Percentiles rank a stretch among this genome's conserved stretches.
Conservation (phyloP, 2,113 vertebrate genomes). For the Bubo scandiacus region DNA sequence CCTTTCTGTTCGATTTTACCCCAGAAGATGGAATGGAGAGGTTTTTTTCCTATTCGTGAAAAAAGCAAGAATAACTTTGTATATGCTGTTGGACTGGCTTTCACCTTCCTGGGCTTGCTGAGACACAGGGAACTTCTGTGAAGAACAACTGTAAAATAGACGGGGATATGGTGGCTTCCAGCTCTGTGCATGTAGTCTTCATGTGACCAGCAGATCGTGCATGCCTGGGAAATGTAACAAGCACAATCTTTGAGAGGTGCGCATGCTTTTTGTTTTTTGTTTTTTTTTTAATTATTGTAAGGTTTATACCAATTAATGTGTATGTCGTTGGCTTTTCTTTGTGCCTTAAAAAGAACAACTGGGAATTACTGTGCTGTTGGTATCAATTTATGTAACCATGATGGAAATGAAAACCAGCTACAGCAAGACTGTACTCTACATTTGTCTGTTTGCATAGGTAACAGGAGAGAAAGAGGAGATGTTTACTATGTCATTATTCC, state of each 20-base stretch:
- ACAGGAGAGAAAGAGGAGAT: background rate
- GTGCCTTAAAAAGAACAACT: background rate
- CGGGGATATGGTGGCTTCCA: background rate
- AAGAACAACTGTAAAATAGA: background rate
- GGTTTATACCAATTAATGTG: background rate
- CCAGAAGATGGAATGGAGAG: background rate
- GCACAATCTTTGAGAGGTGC: background rate
- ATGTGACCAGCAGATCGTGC: background rate
- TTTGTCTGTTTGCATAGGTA: background rate
- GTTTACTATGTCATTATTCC: background rate
- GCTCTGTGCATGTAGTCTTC: background rate
- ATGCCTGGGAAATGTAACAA: background rate
- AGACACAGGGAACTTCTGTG: background rate
- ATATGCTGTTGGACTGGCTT: background rate
- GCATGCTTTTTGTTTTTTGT: background rate
- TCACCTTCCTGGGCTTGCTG: background rate
- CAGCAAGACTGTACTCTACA: background rate
- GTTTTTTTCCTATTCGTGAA: background rate
- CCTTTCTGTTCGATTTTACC: constrained; percentile 38
- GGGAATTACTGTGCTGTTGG: background rate
- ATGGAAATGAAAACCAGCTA: background rate
- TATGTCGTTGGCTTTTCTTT: background rate
- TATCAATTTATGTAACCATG: background rate
- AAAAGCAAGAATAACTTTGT: background rate
- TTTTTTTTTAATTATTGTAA: background rate